Conservation (phyloP, 2,113 vertebrate genomes). For the Hypocryptadius cinnamomeus region DNA sequence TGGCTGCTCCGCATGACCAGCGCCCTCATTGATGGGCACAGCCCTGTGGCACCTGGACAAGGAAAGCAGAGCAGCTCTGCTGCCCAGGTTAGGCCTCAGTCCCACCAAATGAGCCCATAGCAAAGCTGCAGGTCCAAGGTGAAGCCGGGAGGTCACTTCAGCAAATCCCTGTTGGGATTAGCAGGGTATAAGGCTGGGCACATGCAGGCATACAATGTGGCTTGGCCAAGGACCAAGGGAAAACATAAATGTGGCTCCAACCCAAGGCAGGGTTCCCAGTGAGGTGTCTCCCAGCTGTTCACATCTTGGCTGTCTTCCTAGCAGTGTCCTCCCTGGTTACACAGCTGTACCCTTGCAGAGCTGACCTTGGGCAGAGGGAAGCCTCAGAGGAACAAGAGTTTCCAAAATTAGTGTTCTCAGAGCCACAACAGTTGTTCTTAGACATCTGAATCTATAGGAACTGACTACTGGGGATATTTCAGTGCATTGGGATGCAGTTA, state of each 20-base stretch:
- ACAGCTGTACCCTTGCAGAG: neutral
- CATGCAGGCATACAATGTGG: accelerated
- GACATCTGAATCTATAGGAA: neutral
- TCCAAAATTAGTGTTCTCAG: neutral
- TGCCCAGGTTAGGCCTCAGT: accelerated
- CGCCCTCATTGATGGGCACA: neutral
- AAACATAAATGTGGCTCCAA: neutral
- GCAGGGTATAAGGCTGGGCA: neutral
- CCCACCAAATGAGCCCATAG: neutral
- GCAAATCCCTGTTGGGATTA: neutral
- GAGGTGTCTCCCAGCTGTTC: neutral
- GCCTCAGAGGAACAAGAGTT: neutral
- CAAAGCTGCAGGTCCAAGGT: neutral
- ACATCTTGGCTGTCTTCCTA: neutral
- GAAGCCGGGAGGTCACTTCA: accelerated
- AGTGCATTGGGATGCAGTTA: accelerated
- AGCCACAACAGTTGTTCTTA: neutral
- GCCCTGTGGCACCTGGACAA: neutral
- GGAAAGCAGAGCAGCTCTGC: neutral
- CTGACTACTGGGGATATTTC: neutral
- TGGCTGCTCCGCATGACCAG: neutral
- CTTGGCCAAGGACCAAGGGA: neutral
- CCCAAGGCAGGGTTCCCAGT: neutral
- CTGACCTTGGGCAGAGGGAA: neutral
- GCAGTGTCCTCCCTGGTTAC: neutral